Percentiles rank a stretch among this genome's conserved stretches.
Conservation (phyloP, 1,140 invertebrate genomes). For the Drosophila jambulina region DNA sequence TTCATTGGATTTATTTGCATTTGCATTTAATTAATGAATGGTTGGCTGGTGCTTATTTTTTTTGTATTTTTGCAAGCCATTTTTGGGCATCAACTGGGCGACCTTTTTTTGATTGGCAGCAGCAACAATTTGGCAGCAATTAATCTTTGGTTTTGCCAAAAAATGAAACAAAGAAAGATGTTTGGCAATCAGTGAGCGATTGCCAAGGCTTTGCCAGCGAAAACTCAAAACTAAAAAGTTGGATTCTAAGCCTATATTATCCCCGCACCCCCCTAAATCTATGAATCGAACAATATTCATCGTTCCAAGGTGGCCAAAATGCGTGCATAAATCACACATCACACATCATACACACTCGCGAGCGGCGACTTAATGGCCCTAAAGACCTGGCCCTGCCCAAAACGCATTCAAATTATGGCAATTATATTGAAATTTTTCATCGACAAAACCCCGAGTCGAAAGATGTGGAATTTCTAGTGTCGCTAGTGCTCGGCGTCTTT, state of each 20-base stretch:
- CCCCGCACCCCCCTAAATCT: background rate
- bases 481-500: slow-evolving; percentile 7
- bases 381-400: slow-evolving; percentile 65
- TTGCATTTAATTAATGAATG: slow-evolving; percentile 76
- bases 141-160: slow-evolving; percentile 54
- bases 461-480: slow-evolving; percentile 58
- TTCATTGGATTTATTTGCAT: slow-evolving; percentile 73
- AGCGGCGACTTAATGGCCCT: slow-evolving; percentile 11
- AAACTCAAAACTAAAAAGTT: slow-evolving; percentile 38
- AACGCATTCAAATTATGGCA: slow-evolving; percentile 81
- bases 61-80: slow-evolving; percentile 33
- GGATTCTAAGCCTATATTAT: slow-evolving; percentile 61
- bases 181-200: slow-evolving; percentile 46
- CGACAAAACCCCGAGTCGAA: slow-evolving; percentile 16
- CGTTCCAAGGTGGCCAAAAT: slow-evolving; percentile 54
- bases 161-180: slow-evolving; percentile 34
- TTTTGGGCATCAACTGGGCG: slow-evolving; percentile 76
- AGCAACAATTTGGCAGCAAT: slow-evolving; percentile 73
- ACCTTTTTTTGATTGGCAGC: slow-evolving; percentile 81
- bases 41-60: slow-evolving; percentile 28
- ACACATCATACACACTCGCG: slow-evolving; percentile 12
- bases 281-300: slow-evolving; percentile 12
- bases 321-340: slow-evolving; percentile 63
- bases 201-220: slow-evolving; percentile 23
- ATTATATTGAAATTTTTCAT: slow-evolving; percentile 79